These are phyloP conservation scores for Candoia aspera DNA, from an alignment of 2,113 vertebrate genomes.

Conservation along the genomic window DNA sequence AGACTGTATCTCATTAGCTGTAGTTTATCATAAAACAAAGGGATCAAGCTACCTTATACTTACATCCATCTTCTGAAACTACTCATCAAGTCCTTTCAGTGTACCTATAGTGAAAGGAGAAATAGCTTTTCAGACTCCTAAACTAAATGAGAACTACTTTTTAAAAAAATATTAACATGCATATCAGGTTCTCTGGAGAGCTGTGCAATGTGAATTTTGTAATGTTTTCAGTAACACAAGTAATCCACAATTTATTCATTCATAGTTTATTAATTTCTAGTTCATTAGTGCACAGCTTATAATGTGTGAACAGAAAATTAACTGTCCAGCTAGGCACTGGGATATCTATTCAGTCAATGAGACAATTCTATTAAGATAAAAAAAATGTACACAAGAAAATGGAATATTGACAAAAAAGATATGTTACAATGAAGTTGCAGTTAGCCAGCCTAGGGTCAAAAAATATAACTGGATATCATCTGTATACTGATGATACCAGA, in stretches of 20 bases:
- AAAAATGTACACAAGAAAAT: neutral
- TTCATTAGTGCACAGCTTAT: conserved; percentile 23
- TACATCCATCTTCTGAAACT: conserved; percentile 23
- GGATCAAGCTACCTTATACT: neutral
- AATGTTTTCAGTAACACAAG: conserved; percentile 23
- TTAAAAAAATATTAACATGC: neutral
- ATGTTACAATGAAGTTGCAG: neutral
- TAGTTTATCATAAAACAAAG: neutral
- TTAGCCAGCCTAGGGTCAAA: neutral
- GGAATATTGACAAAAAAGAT: conserved; percentile 5
- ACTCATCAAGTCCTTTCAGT: neutral
- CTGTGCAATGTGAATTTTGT: conserved; percentile 17
- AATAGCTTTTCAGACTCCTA: neutral
- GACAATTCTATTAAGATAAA: conserved; percentile 10
- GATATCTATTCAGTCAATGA: neutral
- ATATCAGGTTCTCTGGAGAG: conserved; percentile 12
- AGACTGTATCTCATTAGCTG: neutral
- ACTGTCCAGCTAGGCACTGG: neutral
- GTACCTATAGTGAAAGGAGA: neutral
- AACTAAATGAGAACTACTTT: conserved; percentile 4
- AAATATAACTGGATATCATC: neutral
- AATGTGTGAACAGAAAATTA: conserved; percentile 23
- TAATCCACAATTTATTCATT: conserved; percentile 26
- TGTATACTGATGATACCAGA: neutral
- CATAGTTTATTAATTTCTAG: conserved; percentile 30